A percentile compares a stretch with the other conserved stretches of the same genome.
Evolutionary conservation across 2,113 vertebrate genomes (phyloP).

Genomic region (Rhinogobius similis): DNA sequence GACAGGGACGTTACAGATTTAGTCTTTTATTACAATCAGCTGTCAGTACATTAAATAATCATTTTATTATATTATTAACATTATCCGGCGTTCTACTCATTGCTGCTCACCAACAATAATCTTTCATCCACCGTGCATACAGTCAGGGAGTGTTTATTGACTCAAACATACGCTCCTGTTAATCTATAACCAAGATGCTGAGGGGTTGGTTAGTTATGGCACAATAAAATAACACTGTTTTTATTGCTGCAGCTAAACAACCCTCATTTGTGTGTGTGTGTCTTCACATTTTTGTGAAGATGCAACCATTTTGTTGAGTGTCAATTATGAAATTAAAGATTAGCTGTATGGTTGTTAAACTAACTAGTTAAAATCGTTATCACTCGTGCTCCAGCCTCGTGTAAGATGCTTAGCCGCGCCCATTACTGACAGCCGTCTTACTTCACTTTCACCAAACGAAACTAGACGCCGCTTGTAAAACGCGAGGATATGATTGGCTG

Average conservation of each 20-base stretch:
- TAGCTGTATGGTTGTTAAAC: no score
- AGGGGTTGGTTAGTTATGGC: not conserved
- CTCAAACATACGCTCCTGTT: slow-evolving; percentile 32
- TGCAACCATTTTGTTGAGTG: no score
- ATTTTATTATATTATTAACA: slow-evolving; percentile 4
- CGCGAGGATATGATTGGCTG: slow-evolving; percentile 20
- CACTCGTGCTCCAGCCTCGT: not conserved
- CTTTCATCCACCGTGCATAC: slow-evolving; percentile 20
- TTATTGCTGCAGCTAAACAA: not conserved
- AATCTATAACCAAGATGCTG: slow-evolving; percentile 44
- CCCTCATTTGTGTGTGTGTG: no score
- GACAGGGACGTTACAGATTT: not conserved
- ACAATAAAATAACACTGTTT: not conserved
- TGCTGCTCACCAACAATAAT: slow-evolving; percentile 21
- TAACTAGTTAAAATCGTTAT: not conserved
- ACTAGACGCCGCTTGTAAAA: slow-evolving; percentile 16
- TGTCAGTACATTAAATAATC: not conserved
- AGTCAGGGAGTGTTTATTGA: slow-evolving; percentile 43
- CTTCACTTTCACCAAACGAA: not conserved
- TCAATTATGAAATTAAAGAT: no score
- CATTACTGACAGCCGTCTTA: slow-evolving; percentile 14
- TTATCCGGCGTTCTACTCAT: slow-evolving; percentile 8
- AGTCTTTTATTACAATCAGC: not conserved
- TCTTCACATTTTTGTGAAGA: not conserved
- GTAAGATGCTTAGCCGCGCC: slow-evolving; percentile 19